phyloP scores from a whole-genome alignment of 2,113 vertebrate species.

The Syngnathoides biaculeatus region DNA sequence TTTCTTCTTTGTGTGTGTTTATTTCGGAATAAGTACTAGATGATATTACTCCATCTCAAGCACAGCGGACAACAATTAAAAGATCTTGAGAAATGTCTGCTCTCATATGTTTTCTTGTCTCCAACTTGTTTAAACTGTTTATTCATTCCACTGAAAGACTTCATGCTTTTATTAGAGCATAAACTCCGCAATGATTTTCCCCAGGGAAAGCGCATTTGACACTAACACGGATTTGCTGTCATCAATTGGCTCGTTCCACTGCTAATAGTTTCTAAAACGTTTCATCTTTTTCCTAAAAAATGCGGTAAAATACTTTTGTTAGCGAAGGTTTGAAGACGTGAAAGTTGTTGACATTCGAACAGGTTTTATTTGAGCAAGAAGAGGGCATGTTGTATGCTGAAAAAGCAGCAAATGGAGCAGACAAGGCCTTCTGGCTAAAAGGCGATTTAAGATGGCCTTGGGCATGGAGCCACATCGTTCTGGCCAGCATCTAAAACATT shows the following conservation, averaged over 20 bases:
- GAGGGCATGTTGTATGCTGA: too few species aligned
- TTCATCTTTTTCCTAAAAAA: neutral
- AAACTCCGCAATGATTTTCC: slow-evolving; percentile 14
- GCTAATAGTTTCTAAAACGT: neutral
- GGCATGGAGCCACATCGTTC: too few species aligned
- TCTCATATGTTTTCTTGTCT: neutral
- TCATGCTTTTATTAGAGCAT: neutral
- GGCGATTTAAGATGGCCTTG: too few species aligned
- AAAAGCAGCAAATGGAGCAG: too few species aligned
- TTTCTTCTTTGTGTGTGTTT: too few species aligned
- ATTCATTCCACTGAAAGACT: slow-evolving; percentile 6
- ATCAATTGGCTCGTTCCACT: slow-evolving; percentile 1
- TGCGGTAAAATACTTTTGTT: neutral
- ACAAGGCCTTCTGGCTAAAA: too few species aligned
- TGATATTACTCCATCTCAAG: slow-evolving; percentile 10
- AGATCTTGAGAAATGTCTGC: neutral
- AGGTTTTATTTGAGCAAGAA: neutral
- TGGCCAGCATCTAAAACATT: too few species aligned
- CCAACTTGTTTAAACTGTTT: neutral
- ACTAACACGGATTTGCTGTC: slow-evolving; percentile 12
- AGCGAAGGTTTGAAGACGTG: neutral
- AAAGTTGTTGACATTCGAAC: neutral
- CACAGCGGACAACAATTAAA: neutral
- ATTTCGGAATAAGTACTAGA: neutral
- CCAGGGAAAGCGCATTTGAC: slow-evolving; percentile 22